Percentiles rank a stretch among this genome's conserved stretches.
These are phyloP conservation scores for Eilema depressum DNA, from an alignment of 2,888 invertebrate species.

Conservation along the genomic window DNA sequence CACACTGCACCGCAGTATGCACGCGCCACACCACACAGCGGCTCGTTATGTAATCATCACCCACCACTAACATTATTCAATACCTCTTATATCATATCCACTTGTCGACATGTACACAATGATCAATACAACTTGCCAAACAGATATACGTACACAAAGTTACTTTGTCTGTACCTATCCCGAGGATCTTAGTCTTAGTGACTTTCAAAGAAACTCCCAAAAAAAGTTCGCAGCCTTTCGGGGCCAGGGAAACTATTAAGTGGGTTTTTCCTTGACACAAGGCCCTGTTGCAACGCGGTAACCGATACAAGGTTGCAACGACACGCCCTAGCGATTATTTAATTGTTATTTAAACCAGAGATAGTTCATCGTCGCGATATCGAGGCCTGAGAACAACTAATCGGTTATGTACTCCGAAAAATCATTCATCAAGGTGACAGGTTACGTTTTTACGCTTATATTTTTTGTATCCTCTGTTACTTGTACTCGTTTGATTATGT, in stretches of 20 bases:
- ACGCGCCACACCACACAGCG: conserved; percentile 54
- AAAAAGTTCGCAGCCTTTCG: conserved; percentile 65
- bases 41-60: conserved; percentile 76
- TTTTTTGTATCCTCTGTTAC: conserved; percentile 14
- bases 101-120: conserved; percentile 50
- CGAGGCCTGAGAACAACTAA: conserved; percentile 57
- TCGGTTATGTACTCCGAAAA: conserved; percentile 51
- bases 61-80: conserved; percentile 67
- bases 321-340: conserved; percentile 86
- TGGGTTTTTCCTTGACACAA: conserved; percentile 86
- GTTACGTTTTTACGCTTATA: conserved; percentile 20
- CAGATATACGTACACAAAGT: conserved; percentile 17
- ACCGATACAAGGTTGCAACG: conserved; percentile 83
- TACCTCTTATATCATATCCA: conserved; percentile 63
- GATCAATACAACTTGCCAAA: conserved; percentile 26
- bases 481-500: conserved; percentile 11
- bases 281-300: conserved; percentile 84
- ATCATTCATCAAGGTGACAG: conserved; percentile 40
- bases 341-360: conserved; percentile 83
- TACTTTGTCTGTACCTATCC: conserved; percentile 20
- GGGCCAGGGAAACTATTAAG: conserved; percentile 85
- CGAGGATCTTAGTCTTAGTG: conserved; percentile 21
- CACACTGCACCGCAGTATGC: conserved; percentile 57
- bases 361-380: conserved; percentile 65
- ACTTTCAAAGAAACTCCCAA: conserved; percentile 53